These are phyloP conservation scores for Hippasteria phrygiana DNA, from an alignment of 53 echinoderm and acorn worm genomes.

Conservation along the genomic window DNA sequence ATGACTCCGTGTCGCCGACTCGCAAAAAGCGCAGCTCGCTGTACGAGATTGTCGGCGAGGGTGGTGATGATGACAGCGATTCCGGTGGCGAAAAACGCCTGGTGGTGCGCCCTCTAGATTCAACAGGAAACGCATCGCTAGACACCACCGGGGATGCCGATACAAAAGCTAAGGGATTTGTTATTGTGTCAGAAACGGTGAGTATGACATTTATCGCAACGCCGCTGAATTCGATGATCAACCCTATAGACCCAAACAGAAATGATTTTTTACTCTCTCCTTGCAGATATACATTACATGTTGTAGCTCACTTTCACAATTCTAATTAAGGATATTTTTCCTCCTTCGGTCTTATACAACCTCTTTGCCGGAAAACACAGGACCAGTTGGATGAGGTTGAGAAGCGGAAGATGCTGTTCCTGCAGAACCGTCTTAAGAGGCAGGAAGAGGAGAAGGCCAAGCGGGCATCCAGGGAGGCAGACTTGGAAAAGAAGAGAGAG, in stretches of 20 bases:
- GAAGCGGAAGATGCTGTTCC: conserved; percentile 85
- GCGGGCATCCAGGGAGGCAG: conserved; percentile 85
- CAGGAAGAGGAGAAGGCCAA: conserved; percentile 91
- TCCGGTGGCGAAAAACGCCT: conserved; percentile 32
- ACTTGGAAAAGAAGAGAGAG: conserved; percentile 87
- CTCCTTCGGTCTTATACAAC: too few species aligned
- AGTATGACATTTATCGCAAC: conserved; percentile 17
- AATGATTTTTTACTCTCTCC: too few species aligned
- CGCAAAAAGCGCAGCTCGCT: conserved; percentile 70
- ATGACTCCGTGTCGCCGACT: conserved; percentile 54
- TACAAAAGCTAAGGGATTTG: conserved; percentile 81
- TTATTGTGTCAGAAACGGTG: conserved; percentile 86
- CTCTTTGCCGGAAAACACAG: conserved; percentile 1
- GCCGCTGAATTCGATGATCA: too few species aligned
- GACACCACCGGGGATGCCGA: conserved; percentile 64
- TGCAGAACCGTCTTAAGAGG: conserved; percentile 87
- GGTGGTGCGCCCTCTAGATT: conserved; percentile 75
- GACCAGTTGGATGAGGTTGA: conserved; percentile 86
- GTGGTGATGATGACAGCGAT: conserved; percentile 15
- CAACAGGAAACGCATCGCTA: conserved; percentile 2
- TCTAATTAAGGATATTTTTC: too few species aligned
- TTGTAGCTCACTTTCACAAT: too few species aligned
- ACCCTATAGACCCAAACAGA: too few species aligned
- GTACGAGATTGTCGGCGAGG: conserved; percentile 79
- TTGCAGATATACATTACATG: too few species aligned